phyloP scores from a whole-genome alignment of 2,888 invertebrate species.

The Macaria notata region DNA sequence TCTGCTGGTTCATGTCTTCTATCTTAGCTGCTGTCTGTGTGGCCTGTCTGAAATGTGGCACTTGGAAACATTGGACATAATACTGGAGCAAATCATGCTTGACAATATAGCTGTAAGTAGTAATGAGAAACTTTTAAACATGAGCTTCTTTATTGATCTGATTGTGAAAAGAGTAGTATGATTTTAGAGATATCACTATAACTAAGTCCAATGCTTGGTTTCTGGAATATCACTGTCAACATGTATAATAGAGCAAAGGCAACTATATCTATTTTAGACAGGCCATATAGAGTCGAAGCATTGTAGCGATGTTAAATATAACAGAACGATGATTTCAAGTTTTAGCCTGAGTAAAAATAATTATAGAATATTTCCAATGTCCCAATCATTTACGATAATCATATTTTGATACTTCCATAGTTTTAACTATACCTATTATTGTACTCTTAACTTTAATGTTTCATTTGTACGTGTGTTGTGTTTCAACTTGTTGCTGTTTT shows the following conservation, averaged over 20 bases:
- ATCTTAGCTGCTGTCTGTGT: constrained; percentile 1
- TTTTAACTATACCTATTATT: constrained; percentile 12
- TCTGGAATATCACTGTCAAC: too few species aligned
- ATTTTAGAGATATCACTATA: too few species aligned
- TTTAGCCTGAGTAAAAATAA: constrained; percentile 8
- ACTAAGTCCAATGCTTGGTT: too few species aligned
- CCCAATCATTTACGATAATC: constrained; percentile 16
- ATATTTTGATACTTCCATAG: constrained; percentile 22
- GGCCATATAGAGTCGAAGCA: not conserved
- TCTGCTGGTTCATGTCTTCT: constrained; percentile 9
- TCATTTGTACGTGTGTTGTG: constrained; percentile 4
- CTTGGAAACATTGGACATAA: constrained; percentile 3
- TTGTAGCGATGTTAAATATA: constrained; percentile 6
- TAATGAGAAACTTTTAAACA: too few species aligned
- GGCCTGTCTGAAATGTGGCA: constrained; percentile 2
- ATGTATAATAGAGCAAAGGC: too few species aligned
- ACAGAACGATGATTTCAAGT: constrained; percentile 4
- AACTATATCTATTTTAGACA: not conserved
- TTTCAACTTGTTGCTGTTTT: constrained; percentile 6
- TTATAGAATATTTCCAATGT: constrained; percentile 10
- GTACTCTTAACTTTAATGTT: constrained; percentile 5
- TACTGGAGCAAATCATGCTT: too few species aligned
- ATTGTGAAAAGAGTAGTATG: too few species aligned
- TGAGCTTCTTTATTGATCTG: too few species aligned
- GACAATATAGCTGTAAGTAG: too few species aligned